A percentile compares a stretch with the other conserved stretches of the same genome.
Conservation (phyloP, 2,113 vertebrate genomes). For the Budorcas taxicolor region DNA sequence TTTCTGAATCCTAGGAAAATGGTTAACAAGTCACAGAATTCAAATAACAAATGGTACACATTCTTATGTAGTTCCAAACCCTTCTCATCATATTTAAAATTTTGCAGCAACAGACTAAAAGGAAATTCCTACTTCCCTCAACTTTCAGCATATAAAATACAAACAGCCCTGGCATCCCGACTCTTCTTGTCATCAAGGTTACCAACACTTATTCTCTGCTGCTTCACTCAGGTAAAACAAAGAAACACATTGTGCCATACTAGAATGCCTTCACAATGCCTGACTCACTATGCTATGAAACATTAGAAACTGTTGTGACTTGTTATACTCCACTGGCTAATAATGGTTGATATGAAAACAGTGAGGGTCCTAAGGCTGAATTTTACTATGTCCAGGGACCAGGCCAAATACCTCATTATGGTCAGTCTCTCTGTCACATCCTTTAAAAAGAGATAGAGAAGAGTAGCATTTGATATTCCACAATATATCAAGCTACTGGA, state of each 20-base stretch:
- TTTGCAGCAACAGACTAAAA: not conserved
- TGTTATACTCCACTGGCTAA: not conserved
- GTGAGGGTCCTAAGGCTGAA: not conserved
- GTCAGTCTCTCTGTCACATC: not conserved
- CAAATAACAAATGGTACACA: not conserved
- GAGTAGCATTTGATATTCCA: not conserved
- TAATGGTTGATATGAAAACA: not conserved
- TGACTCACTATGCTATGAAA: not conserved
- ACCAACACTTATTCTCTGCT: not conserved
- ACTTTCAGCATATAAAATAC: slow-evolving; percentile 15
- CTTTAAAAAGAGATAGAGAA: not conserved
- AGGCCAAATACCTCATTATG: not conserved
- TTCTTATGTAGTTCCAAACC: slow-evolving; percentile 1
- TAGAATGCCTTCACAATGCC: not conserved
- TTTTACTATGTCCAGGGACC: not conserved
- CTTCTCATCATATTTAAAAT: not conserved
- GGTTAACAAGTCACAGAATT: slow-evolving; percentile 6
- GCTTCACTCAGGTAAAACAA: not conserved
- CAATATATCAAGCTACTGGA: not conserved
- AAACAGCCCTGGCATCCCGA: not conserved
- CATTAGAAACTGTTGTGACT: not conserved
- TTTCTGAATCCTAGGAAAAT: not conserved
- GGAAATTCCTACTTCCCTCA: not conserved
- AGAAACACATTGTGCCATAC: not conserved
- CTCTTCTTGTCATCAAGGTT: not conserved